phyloP scores from a whole-genome alignment of 2,113 vertebrate species.

The Pholis gunnellus region DNA sequence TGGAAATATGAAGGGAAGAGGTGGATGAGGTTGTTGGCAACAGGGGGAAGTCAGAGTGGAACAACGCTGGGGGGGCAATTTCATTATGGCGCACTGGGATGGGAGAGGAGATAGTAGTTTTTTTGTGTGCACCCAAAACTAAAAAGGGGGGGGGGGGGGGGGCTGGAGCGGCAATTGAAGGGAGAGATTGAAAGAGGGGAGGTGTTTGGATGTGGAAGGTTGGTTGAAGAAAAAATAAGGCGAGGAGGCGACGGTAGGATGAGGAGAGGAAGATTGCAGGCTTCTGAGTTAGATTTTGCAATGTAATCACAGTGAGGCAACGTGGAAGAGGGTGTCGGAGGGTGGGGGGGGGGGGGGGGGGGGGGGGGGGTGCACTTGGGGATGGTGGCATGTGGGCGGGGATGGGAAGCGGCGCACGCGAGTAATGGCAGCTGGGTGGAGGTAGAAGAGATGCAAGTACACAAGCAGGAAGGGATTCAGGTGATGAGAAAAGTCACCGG shows the following conservation, averaged over 20 bases:
- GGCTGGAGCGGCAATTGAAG: slow-evolving; percentile 3
- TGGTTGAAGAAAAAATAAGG: slow-evolving; percentile 27
- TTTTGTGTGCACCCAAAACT: slow-evolving; percentile 39
- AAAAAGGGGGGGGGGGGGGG: background rate
- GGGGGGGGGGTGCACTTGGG: background rate
- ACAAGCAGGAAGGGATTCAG: slow-evolving; percentile 43
- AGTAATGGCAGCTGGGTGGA: slow-evolving; percentile 36
- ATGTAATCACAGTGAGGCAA: slow-evolving; percentile 56
- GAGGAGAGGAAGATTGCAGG: slow-evolving; percentile 40
- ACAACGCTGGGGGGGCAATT: slow-evolving; percentile 46
- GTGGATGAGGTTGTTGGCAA: slow-evolving; percentile 12
- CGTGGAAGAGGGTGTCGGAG: background rate
- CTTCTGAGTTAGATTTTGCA: slow-evolving; percentile 49
- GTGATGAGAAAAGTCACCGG: slow-evolving; percentile 28
- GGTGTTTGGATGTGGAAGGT: background rate
- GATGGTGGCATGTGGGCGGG: background rate
- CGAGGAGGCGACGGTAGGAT: background rate
- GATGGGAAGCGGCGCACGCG: slow-evolving; percentile 2
- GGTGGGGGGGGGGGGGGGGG: background rate
- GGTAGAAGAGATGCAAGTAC: slow-evolving; percentile 44
- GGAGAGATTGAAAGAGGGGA: slow-evolving; percentile 32
- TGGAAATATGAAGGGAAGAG: slow-evolving; percentile 2
- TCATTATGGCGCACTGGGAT: slow-evolving; percentile 41
- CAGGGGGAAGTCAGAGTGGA: slow-evolving; percentile 28
- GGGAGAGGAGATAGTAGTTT: slow-evolving; percentile 31